Percentiles rank a stretch among this genome's conserved stretches.
Conservation (phyloP, 1,140 invertebrate genomes). For the Drosophila melanica region DNA sequence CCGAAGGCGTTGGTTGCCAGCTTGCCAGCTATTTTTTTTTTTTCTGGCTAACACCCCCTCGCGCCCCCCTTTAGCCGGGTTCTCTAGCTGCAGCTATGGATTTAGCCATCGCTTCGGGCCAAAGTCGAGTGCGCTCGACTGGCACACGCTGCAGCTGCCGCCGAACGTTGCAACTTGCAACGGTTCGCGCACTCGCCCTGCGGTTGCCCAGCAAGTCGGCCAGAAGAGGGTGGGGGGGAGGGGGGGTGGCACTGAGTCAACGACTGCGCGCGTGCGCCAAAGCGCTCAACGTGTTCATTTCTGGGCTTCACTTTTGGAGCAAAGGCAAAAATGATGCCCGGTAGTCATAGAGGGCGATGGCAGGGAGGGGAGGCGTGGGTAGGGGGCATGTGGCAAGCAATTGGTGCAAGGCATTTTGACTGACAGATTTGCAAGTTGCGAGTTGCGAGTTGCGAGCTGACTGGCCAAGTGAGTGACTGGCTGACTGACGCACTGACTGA, state of each 20-base stretch:
- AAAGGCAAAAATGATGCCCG: conserved; percentile 77
- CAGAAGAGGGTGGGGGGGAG: neutral
- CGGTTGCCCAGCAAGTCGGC: conserved; percentile 54
- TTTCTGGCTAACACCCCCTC: neutral
- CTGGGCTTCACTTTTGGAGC: conserved; percentile 40
- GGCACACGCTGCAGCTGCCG: conserved; percentile 63
- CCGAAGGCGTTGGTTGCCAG: conserved; percentile 71
- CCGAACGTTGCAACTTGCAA: conserved; percentile 79
- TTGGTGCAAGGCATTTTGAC: conserved; percentile 18
- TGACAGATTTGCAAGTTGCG: conserved; percentile 16
- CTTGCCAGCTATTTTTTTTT: neutral
- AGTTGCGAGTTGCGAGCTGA: no score
- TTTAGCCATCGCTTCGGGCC: conserved; percentile 40
- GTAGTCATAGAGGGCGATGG: conserved; percentile 66
- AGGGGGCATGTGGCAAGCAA: conserved; percentile 31
- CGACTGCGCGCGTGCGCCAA: conserved; percentile 71
- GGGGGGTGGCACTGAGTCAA: conserved; percentile 21
- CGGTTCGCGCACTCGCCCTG: conserved; percentile 69
- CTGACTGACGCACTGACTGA: conserved; percentile 55
- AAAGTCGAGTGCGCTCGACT: conserved; percentile 49
- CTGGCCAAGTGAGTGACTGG: conserved; percentile 13
- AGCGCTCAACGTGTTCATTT: conserved; percentile 76
- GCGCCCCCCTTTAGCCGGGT: neutral
- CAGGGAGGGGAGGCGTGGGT: neutral
- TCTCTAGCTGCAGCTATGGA: conserved; percentile 15